A percentile compares a stretch with the other conserved stretches of the same genome.
Evolutionary conservation across 2,888 invertebrate species (phyloP).

Genomic region (Hydroisotoma schaefferi): DNA sequence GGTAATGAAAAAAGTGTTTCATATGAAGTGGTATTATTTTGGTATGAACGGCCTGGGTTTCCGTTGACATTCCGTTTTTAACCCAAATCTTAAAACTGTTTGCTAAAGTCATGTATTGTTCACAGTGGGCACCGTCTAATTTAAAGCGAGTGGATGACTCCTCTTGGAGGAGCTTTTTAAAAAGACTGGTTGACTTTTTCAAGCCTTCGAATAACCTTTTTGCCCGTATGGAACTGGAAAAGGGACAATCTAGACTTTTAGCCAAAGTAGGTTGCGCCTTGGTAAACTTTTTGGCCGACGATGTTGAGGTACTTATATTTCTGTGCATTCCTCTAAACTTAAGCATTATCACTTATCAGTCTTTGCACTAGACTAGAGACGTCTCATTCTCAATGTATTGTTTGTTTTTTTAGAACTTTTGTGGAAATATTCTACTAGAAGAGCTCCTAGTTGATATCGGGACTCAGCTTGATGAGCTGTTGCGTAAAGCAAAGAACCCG

Average conservation of each 20-base stretch:
- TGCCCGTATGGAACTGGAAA: constrained; percentile 74
- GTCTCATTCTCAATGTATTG: background rate
- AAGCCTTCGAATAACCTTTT: constrained; percentile 84
- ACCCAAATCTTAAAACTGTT: background rate
- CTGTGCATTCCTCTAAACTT: background rate
- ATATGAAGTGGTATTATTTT: background rate
- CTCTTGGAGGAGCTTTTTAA: constrained; percentile 64
- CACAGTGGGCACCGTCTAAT: constrained; percentile 56
- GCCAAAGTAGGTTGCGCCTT: constrained; percentile 60
- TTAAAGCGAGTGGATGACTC: constrained; percentile 64
- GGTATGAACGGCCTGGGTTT: background rate
- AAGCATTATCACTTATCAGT: background rate
- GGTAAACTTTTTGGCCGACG: constrained; percentile 67
- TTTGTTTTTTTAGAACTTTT: constrained; percentile 37
- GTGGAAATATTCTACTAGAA: constrained; percentile 58
- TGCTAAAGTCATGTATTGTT: constrained; percentile 42
- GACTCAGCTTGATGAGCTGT: constrained; percentile 64
- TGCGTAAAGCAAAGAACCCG: constrained; percentile 69
- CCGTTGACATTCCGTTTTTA: background rate
- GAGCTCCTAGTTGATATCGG: constrained; percentile 78
- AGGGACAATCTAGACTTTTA: constrained; percentile 52
- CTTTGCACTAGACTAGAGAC: background rate
- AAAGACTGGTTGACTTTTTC: constrained; percentile 76
- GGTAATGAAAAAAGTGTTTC: constrained; percentile 54
- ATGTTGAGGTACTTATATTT: constrained; percentile 60